A percentile compares a stretch with the other conserved stretches of the same genome.
Evolutionary conservation across 2,797 vertebrate species (phyloP).

Genomic region (Yasuhikotakia modesta): DNA sequence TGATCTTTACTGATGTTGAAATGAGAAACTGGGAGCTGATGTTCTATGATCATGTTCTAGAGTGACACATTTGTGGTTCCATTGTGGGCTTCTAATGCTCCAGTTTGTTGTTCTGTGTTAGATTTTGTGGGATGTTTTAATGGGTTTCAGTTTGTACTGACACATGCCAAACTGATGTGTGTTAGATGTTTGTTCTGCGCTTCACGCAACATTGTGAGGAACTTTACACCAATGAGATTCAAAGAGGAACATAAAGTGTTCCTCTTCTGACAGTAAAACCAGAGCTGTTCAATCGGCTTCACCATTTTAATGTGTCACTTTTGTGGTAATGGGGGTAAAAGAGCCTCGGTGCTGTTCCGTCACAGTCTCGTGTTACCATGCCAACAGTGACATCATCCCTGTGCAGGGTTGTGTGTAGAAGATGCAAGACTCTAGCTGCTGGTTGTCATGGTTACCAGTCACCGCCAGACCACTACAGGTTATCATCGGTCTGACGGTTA

Average conservation of each 20-base stretch:
- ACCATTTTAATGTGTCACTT: neutral
- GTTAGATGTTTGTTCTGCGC: too few species aligned
- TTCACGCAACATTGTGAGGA: neutral
- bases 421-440: slow-evolving; percentile 35
- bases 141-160: too few species aligned
- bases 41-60: too few species aligned
- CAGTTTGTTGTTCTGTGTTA: too few species aligned
- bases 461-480: slow-evolving; percentile 43
- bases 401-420: slow-evolving; percentile 38
- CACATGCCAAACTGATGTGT: too few species aligned
- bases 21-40: too few species aligned
- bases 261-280: neutral
- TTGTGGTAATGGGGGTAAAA: slow-evolving; percentile 3
- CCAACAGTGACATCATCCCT: slow-evolving; percentile 53
- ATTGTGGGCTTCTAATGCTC: too few species aligned
- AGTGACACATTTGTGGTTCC: too few species aligned
- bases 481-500: slow-evolving; percentile 1
- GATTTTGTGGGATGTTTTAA: too few species aligned
- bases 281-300: neutral
- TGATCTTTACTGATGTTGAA: too few species aligned
- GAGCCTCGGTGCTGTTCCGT: neutral
- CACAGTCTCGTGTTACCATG: slow-evolving; percentile 48
- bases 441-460: slow-evolving; percentile 63
- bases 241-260: neutral
- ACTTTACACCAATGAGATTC: neutral